A percentile compares a stretch with the other conserved stretches of the same genome.
These are phyloP conservation scores for Carettochelys insculpta DNA, from an alignment of 2,113 vertebrate species.

Conservation along the genomic window DNA sequence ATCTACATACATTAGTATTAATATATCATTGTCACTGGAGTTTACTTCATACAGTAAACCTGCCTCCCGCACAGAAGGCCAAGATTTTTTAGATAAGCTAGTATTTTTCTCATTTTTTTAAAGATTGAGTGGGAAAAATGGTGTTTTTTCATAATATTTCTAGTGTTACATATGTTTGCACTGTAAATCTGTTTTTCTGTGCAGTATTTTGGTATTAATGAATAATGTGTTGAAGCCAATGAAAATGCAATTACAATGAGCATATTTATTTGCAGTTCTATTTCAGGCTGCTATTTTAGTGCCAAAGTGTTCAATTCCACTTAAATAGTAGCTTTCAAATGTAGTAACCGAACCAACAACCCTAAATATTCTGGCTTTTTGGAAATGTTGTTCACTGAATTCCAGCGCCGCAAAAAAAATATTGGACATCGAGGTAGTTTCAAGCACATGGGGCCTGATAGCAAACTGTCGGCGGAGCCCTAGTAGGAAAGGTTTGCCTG, in stretches of 20 bases:
- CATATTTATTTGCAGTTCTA: neutral
- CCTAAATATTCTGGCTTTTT: neutral
- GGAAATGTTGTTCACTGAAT: neutral
- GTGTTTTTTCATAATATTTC: neutral
- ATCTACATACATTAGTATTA: neutral
- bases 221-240: neutral
- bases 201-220: fast-evolving
- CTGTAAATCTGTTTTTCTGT: neutral
- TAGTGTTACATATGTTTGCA: neutral
- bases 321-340: neutral
- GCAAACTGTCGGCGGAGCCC: neutral
- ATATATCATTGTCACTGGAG: neutral
- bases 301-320: neutral
- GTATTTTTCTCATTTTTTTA: neutral
- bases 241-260: neutral
- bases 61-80: neutral
- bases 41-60: neutral
- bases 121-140: neutral
- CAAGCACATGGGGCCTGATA: neutral
- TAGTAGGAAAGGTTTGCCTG: neutral
- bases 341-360: neutral
- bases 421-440: neutral
- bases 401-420: neutral
- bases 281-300: neutral
- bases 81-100: neutral